A percentile compares a stretch with the other conserved stretches of the same genome.
phyloP scores from a whole-genome alignment of 2,797 vertebrate genomes.

The Silurus aristotelis region DNA sequence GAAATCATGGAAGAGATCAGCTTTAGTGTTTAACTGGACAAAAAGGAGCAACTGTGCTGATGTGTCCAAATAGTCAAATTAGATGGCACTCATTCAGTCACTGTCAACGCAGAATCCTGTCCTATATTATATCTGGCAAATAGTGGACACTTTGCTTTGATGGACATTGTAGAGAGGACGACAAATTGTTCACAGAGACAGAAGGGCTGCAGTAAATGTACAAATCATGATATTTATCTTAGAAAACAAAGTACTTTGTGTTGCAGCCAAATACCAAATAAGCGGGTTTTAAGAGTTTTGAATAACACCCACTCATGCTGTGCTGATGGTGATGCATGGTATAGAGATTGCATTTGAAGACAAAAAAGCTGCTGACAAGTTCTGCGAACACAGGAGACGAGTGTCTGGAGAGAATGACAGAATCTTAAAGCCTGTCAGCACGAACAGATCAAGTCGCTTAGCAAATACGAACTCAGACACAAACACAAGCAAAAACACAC shows the following conservation, averaged over 20 bases:
- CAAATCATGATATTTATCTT: not conserved
- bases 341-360: not conserved
- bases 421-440: conserved; percentile 26
- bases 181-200: not conserved
- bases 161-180: not conserved
- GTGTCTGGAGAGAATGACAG: conserved; percentile 12
- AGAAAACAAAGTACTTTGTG: not conserved
- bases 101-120: not conserved
- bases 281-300: not conserved
- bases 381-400: conserved; percentile 20
- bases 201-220: not conserved
- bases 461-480: conserved; percentile 20
- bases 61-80: not conserved
- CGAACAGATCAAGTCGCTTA: conserved; percentile 17
- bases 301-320: not conserved
- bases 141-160: not conserved
- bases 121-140: not conserved
- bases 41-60: not conserved
- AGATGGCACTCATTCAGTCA: not conserved
- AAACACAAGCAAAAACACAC: not conserved
- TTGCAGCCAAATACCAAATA: not conserved
- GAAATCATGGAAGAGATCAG: not conserved
- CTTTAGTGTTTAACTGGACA: not conserved
- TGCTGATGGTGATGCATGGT: not conserved
- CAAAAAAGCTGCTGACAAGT: conserved; percentile 23